phyloP scores from a whole-genome alignment of 1,140 invertebrate species.

The Drosophila willistoni region DNA sequence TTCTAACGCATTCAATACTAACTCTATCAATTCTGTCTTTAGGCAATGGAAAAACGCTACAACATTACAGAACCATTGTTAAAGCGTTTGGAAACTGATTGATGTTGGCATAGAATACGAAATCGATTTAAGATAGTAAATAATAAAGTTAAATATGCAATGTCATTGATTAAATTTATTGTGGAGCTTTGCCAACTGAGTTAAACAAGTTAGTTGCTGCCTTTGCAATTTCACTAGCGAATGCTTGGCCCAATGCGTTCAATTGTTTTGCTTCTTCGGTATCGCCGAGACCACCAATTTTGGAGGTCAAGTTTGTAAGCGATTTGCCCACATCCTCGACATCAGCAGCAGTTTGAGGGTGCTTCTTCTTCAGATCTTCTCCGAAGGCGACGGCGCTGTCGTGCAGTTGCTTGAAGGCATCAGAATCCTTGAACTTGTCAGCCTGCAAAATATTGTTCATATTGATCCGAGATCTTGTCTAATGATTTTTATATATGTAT shows the following conservation, averaged over 20 bases:
- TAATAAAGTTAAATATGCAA: neutral
- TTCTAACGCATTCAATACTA: neutral
- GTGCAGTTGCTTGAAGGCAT: neutral
- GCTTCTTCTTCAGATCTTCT: neutral
- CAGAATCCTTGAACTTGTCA: neutral
- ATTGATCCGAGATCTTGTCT: too few species aligned
- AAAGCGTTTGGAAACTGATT: slow-evolving; percentile 32
- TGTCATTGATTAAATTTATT: neutral
- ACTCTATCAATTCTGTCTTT: neutral
- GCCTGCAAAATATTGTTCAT: neutral
- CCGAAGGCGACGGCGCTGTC: neutral
- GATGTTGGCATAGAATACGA: neutral
- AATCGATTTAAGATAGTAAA: neutral
- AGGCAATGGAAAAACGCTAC: slow-evolving; percentile 52
- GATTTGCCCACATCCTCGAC: neutral
- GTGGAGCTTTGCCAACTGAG: neutral
- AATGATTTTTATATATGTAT: neutral
- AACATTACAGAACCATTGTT: slow-evolving; percentile 51
- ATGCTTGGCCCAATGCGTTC: neutral
- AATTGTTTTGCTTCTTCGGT: neutral
- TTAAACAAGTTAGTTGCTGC: neutral
- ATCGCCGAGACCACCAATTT: neutral
- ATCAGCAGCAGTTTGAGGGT: slow-evolving; percentile 8
- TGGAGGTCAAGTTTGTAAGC: too few species aligned
- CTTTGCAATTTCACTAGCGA: neutral